These are phyloP conservation scores for Drosophila mayaguana DNA, from an alignment of 2,888 invertebrate species.

Conservation along the genomic window DNA sequence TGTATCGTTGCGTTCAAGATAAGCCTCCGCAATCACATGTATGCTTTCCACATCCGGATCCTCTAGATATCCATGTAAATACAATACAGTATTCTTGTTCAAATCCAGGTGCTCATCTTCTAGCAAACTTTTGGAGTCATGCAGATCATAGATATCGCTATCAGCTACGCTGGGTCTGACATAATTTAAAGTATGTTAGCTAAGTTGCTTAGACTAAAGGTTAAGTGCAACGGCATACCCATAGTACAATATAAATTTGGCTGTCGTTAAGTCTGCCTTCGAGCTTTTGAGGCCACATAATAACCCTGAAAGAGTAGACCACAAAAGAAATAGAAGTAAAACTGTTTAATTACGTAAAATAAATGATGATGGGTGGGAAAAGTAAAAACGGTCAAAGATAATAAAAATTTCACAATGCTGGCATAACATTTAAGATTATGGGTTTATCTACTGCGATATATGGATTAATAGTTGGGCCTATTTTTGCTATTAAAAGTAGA, in stretches of 20 bases:
- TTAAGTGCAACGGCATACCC: conserved; percentile 63
- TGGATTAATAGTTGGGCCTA: background rate
- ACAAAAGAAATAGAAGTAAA: conserved; percentile 5
- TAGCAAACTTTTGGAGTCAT: conserved; percentile 72
- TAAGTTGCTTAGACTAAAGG: background rate
- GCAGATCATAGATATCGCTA: conserved; percentile 74
- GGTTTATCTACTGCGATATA: conserved; percentile 31
- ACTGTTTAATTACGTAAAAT: conserved; percentile 25
- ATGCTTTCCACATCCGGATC: conserved; percentile 87
- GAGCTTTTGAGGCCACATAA: conserved; percentile 86
- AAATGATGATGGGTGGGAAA: conserved; percentile 18
- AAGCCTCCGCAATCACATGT: conserved; percentile 85
- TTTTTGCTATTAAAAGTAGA: background rate
- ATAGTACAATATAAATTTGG: conserved; percentile 83
- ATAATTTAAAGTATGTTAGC: background rate
- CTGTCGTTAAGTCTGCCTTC: conserved; percentile 85
- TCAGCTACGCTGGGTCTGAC: conserved; percentile 81
- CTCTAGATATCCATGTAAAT: conserved; percentile 88
- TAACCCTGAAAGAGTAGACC: conserved; percentile 66
- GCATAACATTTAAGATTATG: conserved; percentile 22
- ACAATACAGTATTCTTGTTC: conserved; percentile 86
- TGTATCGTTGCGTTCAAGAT: conserved; percentile 80
- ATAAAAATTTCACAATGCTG: conserved; percentile 19
- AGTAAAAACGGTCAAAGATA: conserved; percentile 24
- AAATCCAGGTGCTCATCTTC: conserved; percentile 81